These are phyloP conservation scores for Plectropomus leopardus DNA, from an alignment of 2,113 vertebrate species.

Conservation along the genomic window DNA sequence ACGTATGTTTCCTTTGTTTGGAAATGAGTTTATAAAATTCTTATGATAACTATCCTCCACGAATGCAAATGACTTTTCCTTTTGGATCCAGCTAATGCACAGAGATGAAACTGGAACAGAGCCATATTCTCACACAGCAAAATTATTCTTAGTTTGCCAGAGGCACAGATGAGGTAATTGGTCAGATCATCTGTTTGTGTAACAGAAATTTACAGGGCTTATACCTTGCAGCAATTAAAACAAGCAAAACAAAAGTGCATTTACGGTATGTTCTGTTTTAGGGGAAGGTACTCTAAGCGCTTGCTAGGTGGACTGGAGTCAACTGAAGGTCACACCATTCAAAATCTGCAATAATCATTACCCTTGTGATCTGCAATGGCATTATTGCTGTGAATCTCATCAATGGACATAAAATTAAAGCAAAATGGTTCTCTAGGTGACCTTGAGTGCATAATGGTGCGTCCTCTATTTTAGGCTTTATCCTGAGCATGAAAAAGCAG, in stretches of 20 bases:
- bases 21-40: conserved; percentile 50
- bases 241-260: conserved; percentile 51
- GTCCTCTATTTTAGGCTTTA: conserved; percentile 43
- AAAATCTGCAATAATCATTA: conserved; percentile 65
- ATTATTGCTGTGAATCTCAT: conserved; percentile 67
- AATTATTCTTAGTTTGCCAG: conserved; percentile 68
- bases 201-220: conserved; percentile 42
- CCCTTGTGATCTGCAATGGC: conserved; percentile 58
- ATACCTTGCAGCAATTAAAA: conserved; percentile 44
- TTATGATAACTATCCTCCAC: conserved; percentile 47
- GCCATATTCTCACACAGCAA: conserved; percentile 56
- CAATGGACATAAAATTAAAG: conserved; percentile 68
- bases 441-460: conserved; percentile 53
- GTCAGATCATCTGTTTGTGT: conserved; percentile 64
- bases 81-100: conserved; percentile 54
- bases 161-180: conserved; percentile 73
- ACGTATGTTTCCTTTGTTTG: conserved; percentile 33
- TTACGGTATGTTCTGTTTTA: conserved; percentile 3
- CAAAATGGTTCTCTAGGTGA: conserved; percentile 63
- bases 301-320: conserved; percentile 31
- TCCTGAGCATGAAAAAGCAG: conserved; percentile 52
- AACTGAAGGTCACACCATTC: conserved; percentile 65
- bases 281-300: background rate
- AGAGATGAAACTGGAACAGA: conserved; percentile 69
- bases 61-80: conserved; percentile 58